A percentile compares a stretch with the other conserved stretches of the same genome.
These are phyloP conservation scores for Stichopus chloronotus DNA, from an alignment of 35 echinoderm and acorn worm genomes.

Conservation along the genomic window DNA sequence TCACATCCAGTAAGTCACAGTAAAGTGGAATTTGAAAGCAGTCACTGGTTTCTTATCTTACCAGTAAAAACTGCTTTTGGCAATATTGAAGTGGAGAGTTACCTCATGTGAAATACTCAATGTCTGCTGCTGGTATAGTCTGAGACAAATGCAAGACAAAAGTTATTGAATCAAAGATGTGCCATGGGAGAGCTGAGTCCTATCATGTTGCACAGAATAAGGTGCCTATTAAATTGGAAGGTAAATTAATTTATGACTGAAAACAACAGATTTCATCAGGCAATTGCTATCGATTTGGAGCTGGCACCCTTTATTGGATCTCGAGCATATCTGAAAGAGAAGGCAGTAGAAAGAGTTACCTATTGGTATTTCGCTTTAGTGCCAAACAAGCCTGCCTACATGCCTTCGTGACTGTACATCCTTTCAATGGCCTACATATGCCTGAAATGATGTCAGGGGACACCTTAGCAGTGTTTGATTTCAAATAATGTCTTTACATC, in stretches of 20 bases:
- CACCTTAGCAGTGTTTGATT: no score
- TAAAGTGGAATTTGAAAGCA: background rate
- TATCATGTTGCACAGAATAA: constrained; percentile 24
- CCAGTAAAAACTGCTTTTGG: background rate
- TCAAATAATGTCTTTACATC: no score
- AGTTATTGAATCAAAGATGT: constrained; percentile 44
- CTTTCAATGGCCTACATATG: no score
- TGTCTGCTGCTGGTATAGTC: background rate
- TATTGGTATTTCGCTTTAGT: no score
- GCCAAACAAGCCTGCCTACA: no score
- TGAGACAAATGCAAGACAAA: background rate
- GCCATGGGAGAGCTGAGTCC: background rate
- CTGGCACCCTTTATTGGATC: no score
- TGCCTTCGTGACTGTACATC: no score
- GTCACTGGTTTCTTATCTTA: background rate
- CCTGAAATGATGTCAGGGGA: no score
- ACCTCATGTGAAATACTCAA: background rate
- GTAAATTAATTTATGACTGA: constrained; percentile 11
- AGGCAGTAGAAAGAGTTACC: no score
- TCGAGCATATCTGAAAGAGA: no score
- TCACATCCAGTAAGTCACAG: no score
- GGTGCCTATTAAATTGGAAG: background rate
- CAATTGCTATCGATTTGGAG: background rate
- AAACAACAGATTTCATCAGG: background rate
- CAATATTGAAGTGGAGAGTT: background rate